Percentiles rank a stretch among this genome's conserved stretches.
These are phyloP conservation scores for Acanthisitta chloris DNA, from an alignment of 2,113 vertebrate genomes.

Conservation along the genomic window DNA sequence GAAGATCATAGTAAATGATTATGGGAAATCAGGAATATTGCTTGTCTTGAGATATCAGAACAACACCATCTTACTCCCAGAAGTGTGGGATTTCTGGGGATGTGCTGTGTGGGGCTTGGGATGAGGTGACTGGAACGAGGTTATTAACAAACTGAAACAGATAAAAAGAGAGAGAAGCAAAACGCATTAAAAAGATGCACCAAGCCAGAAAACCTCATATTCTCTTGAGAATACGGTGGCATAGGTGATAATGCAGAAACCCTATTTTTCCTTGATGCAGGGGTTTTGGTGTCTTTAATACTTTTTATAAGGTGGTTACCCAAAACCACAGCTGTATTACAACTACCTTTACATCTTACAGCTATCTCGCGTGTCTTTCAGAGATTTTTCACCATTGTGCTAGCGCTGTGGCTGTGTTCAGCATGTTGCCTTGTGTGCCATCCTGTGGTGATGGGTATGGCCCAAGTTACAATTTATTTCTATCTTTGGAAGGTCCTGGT, in stretches of 20 bases:
- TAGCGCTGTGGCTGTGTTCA: neutral
- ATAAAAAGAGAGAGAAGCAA: neutral
- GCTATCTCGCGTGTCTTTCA: neutral
- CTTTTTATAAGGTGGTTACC: neutral
- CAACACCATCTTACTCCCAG: fast-evolving
- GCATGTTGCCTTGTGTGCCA: neutral
- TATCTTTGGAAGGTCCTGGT: neutral
- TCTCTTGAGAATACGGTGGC: neutral
- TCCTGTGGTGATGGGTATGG: neutral
- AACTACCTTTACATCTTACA: neutral
- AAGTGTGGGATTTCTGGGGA: neutral
- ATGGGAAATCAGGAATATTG: neutral
- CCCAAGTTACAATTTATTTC: neutral
- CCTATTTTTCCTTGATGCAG: neutral
- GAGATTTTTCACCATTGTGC: neutral
- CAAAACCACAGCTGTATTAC: neutral
- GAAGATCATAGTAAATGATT: neutral
- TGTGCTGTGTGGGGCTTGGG: neutral
- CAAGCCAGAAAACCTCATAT: neutral
- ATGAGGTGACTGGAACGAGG: fast-evolving
- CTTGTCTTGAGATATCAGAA: neutral
- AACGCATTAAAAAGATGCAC: neutral
- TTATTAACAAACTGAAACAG: neutral
- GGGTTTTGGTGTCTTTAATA: neutral
- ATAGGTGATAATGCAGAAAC: neutral